A percentile compares a stretch with the other conserved stretches of the same genome.
These are phyloP conservation scores for Drosophila obscura DNA, from an alignment of 1,140 invertebrate species.

Conservation along the genomic window DNA sequence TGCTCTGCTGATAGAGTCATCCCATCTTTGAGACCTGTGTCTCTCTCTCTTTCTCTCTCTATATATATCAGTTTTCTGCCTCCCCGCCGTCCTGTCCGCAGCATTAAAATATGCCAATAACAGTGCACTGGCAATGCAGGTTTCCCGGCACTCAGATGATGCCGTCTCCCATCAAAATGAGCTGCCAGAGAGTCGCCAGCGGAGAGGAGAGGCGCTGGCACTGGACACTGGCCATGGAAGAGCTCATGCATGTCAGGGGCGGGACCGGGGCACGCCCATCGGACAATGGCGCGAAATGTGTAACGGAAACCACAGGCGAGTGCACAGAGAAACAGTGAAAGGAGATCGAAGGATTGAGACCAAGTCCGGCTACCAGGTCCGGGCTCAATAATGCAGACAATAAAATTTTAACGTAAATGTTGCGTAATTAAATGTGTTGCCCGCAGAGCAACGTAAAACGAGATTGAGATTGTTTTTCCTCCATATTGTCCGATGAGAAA, in stretches of 20 bases:
- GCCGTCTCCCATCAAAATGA: conserved; percentile 51
- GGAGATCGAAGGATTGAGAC: conserved; percentile 41
- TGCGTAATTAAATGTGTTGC: conserved; percentile 66
- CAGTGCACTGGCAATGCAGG: conserved; percentile 38
- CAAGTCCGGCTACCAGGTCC: conserved; percentile 44
- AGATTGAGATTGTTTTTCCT: conserved; percentile 57
- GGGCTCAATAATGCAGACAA: conserved; percentile 66
- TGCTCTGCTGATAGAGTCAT: neutral
- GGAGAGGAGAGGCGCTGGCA: too few relatives aligned
- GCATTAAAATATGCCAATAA: conserved; percentile 52
- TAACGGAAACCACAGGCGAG: conserved; percentile 76
- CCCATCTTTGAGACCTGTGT: conserved; percentile 3
- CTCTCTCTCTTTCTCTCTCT: neutral
- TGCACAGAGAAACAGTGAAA: conserved; percentile 27
- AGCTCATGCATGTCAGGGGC: conserved; percentile 41
- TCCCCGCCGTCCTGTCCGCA: conserved; percentile 4
- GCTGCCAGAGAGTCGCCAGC: neutral
- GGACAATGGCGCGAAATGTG: conserved; percentile 70
- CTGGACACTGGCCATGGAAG: conserved; percentile 12
- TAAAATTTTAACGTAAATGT: conserved; percentile 79
- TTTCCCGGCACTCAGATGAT: conserved; percentile 46
- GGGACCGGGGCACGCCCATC: conserved; percentile 29
- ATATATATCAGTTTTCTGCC: conserved; percentile 12
- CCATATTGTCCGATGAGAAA: conserved; percentile 28
- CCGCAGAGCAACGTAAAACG: conserved; percentile 44